A percentile compares a stretch with the other conserved stretches of the same genome.
Conservation (phyloP, 1,140 invertebrate genomes). For the Lineus longissimus region DNA sequence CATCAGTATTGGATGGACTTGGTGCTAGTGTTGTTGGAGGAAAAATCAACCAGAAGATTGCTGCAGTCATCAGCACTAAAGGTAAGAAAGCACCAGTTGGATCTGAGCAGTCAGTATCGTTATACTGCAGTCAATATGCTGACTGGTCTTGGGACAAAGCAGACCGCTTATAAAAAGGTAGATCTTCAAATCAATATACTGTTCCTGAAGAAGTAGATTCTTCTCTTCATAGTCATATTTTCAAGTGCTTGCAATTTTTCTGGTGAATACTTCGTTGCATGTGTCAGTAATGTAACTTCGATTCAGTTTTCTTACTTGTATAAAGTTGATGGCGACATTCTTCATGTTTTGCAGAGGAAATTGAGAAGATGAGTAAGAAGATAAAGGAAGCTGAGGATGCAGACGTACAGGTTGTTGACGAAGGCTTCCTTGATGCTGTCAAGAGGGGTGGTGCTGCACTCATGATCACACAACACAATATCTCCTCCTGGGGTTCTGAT, state of each 20-base stretch:
- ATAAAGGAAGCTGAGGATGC: slow-evolving; percentile 66
- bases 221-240: no score
- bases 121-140: no score
- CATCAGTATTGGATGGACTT: slow-evolving; percentile 66
- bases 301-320: no score
- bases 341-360: slow-evolving; percentile 55
- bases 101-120: no score
- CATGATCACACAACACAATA: slow-evolving; percentile 68
- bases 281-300: no score
- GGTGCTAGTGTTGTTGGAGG: slow-evolving; percentile 69
- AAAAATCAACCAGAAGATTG: slow-evolving; percentile 64
- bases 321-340: no score
- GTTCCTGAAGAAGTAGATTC: no score
- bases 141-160: no score
- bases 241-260: no score
- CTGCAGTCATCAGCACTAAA: slow-evolving; percentile 73
- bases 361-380: slow-evolving; percentile 65
- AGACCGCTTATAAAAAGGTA: background rate
- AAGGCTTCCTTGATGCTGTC: slow-evolving; percentile 69
- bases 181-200: no score
- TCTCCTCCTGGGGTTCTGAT: slow-evolving; percentile 80
- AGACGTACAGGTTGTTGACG: slow-evolving; percentile 74
- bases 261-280: no score
- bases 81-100: slow-evolving; percentile 38
- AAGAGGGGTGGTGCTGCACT: slow-evolving; percentile 46